Base-by-base conservation (phyloP, 1,140 invertebrate genomes). In the Radopholus similis region DNA sequence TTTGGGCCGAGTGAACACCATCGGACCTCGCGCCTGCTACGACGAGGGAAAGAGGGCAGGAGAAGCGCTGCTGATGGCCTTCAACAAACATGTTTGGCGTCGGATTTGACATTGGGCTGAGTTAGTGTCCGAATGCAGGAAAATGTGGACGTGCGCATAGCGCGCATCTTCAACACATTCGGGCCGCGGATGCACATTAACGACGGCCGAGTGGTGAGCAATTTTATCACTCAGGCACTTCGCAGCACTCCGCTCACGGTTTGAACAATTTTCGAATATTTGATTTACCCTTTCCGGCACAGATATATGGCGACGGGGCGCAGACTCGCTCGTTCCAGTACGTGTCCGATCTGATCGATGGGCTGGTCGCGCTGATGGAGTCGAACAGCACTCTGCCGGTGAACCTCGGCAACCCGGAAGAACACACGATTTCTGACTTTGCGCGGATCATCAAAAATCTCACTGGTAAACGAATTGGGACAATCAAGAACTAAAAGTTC, bases 151-250 rank as follows among this genome's bases (percentile, higher is more conserved):
- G 92, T 98, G 4, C 86, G 95, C 68, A 93, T 99, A 28, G 95
- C 95, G 0, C 86, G 96, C 71, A 98, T 99, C 73, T 99, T 99
- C 82, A 99, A 99, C 82, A 99, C 96, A 0, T 98, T 95, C 83
- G 96, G 96, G n/a, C 95, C 95, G 0, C 85, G 95, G 80, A 99
- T 99, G 96, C 94, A 97, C 80, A 93, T 95, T 87, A 95, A 96
- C 78, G 96, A 99, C 85, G 95, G 95, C 4, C 85, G 96, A 44
- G 95, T 99, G 2, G 95, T 99, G 0, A 97, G 93, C 13, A 98
- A 98, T 85, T 98, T 99, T 80, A 94, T 99, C 71, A 87, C 97
- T 51, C 95, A 99, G 85, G 92, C 94, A 6, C 84, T 99, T 55
- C 89, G 94, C 82, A 92, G 94, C 84, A 88, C 95, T 81, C 90